phyloP scores from a whole-genome alignment of 2,888 invertebrate genomes.

The Sinodicranocentrus sp. region DNA sequence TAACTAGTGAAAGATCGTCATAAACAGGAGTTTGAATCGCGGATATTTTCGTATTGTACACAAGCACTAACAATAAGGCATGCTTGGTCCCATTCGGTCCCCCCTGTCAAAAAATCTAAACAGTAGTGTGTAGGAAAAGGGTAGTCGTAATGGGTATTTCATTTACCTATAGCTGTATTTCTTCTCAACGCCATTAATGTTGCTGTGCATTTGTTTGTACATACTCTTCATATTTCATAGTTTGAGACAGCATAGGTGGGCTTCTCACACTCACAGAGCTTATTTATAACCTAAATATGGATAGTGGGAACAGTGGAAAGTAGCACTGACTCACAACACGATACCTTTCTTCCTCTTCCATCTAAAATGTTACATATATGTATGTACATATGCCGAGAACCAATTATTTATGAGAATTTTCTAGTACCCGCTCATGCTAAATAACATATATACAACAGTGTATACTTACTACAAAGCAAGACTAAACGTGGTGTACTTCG shows the following conservation, averaged over 20 bases:
- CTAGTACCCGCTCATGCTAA: slow-evolving; percentile 6
- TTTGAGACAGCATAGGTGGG: too few relatives aligned
- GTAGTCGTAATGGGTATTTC: not conserved
- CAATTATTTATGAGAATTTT: slow-evolving; percentile 4
- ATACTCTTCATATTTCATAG: too few relatives aligned
- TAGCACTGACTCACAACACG: slow-evolving; percentile 1
- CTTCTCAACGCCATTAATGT: not conserved
- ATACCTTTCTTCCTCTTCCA: not conserved
- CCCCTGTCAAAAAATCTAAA: too few relatives aligned
- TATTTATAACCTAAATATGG: slow-evolving; percentile 11
- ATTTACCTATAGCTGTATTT: not conserved
- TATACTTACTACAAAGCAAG: not conserved
- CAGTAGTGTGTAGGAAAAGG: not conserved
- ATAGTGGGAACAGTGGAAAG: too few relatives aligned
- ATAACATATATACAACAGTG: not conserved
- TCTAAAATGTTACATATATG: not conserved
- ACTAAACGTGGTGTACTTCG: too few relatives aligned
- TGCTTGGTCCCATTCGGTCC: too few relatives aligned
- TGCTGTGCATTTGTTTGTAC: not conserved
- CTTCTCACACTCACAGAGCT: too few relatives aligned
- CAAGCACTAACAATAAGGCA: not conserved
- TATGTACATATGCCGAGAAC: not conserved
- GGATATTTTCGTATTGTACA: not conserved
- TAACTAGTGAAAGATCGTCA: not conserved
- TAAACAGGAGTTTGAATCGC: not conserved